phyloP scores from a whole-genome alignment of 2,113 vertebrate species.

The Bufo gargarizans region DNA sequence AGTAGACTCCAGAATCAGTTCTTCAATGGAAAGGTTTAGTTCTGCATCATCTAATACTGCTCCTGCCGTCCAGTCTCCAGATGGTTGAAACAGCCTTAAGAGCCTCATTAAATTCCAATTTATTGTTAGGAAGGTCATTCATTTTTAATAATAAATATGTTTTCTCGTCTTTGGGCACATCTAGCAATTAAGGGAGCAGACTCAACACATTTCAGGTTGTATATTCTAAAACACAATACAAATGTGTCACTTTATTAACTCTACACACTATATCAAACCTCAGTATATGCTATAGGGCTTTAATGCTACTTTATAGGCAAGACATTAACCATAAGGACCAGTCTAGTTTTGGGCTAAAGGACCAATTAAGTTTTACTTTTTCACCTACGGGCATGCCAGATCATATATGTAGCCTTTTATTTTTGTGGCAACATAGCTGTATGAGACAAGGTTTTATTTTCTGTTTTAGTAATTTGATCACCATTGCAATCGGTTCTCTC shows the following conservation, averaged over 20 bases:
- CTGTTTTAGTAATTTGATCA: too few species aligned
- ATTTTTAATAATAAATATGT: slow-evolving; percentile 20
- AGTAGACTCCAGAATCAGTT: not conserved
- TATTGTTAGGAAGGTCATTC: slow-evolving; percentile 17
- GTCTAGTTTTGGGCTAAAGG: too few species aligned
- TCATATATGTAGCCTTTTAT: too few species aligned
- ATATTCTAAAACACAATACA: not conserved
- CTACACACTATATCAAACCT: too few species aligned
- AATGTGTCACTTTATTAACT: not conserved
- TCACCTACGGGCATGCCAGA: too few species aligned
- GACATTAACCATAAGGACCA: too few species aligned
- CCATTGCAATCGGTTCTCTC: too few species aligned
- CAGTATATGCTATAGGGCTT: too few species aligned
- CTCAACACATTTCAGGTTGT: not conserved
- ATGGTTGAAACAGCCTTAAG: slow-evolving; percentile 1
- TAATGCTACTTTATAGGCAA: not conserved
- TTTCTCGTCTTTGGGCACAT: slow-evolving; percentile 6
- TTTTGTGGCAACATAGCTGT: too few species aligned
- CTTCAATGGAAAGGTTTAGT: not conserved
- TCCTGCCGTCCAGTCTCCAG: slow-evolving; percentile 9
- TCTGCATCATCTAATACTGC: not conserved
- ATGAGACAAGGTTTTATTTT: too few species aligned
- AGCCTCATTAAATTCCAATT: slow-evolving; percentile 38
- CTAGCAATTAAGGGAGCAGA: not conserved
- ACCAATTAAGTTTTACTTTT: too few species aligned